A percentile compares a stretch with the other conserved stretches of the same genome.
These are phyloP conservation scores for Himalopsyche japonica DNA, from an alignment of 2,888 invertebrate species.

Conservation along the genomic window DNA sequence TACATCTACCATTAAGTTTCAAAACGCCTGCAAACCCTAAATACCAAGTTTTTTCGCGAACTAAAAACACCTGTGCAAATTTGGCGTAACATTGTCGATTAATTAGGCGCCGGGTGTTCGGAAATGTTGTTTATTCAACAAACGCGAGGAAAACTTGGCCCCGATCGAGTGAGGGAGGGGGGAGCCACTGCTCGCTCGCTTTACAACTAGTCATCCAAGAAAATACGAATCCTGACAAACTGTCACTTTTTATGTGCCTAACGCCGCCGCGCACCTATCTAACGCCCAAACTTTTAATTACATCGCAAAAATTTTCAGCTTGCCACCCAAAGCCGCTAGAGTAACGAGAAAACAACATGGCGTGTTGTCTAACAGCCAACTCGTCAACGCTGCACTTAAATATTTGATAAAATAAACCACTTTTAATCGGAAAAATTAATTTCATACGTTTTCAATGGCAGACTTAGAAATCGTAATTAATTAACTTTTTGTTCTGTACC, in stretches of 20 bases:
- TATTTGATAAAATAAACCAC: no score
- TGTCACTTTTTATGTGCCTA: conserved; percentile 27
- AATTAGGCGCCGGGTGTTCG: background rate
- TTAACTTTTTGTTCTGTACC: no score
- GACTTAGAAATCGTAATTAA: no score
- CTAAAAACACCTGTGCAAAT: background rate
- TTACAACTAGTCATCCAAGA: conserved; percentile 29
- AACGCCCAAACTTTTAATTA: conserved; percentile 39
- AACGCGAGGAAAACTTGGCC: background rate
- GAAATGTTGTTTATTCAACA: background rate
- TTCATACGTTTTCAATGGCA: no score
- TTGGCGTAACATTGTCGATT: background rate
- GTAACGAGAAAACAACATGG: background rate
- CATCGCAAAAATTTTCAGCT: conserved; percentile 30
- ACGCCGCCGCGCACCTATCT: conserved; percentile 15
- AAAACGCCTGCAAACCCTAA: background rate
- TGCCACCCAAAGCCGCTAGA: background rate
- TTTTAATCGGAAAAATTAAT: no score
- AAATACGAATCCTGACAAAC: conserved; percentile 33
- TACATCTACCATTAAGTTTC: background rate
- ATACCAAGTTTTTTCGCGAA: background rate
- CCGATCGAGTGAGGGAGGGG: background rate
- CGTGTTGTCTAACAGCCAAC: background rate
- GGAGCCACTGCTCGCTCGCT: background rate
- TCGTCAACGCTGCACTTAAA: no score